Evolutionary conservation across 2,888 invertebrate species (phyloP), one percentile per base, ranked within the genome.

Genomic region (Rhimphoctona megacephalus): DNA sequence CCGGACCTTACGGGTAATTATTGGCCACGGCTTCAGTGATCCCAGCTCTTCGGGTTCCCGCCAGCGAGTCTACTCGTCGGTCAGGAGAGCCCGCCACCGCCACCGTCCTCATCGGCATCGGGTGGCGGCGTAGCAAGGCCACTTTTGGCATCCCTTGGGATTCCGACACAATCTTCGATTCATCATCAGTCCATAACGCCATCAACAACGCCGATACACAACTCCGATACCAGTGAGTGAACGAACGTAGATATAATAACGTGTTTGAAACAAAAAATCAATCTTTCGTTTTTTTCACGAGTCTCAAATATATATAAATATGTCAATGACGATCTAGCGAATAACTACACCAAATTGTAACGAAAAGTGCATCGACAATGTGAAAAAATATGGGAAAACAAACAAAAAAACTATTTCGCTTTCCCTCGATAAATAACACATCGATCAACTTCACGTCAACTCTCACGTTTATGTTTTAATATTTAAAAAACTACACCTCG

Each of bases 1-100:
- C 96, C 97, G 88, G 97, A 97, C 94, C 95, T 97, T 94, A 95
- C 97, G 90, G 95, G 96, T 87, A 98, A 97, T 95, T 98, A 98
- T 95, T 98, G 98, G 98, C 97, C 98, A 54, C 95, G 98, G 95
- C 96, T 98, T 95, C 98, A 97, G 97, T 97, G 98, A 98, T 98
- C 97, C 95, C 97, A 97, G 96, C 97, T 98, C 93, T 97, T 97
- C 96, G 97, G 97, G 96, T 97, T 97, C 96, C 96, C 97, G 93
- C 96, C 97, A 95, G 96, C 96, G 95, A 95, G 97, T 94, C 95
- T 97, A 86, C 96, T 97, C 95, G 96, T 94, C 89, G 93, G 94
- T 90, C 94, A 94, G 94, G 94, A 94, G 93, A 94, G 94, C 94
- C 94, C 94, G 92, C 96, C 95, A 92, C 95, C 94, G 91, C 91